phyloP scores from a whole-genome alignment of 2,797 vertebrate genomes.

The Protonibea diacanthus region DNA sequence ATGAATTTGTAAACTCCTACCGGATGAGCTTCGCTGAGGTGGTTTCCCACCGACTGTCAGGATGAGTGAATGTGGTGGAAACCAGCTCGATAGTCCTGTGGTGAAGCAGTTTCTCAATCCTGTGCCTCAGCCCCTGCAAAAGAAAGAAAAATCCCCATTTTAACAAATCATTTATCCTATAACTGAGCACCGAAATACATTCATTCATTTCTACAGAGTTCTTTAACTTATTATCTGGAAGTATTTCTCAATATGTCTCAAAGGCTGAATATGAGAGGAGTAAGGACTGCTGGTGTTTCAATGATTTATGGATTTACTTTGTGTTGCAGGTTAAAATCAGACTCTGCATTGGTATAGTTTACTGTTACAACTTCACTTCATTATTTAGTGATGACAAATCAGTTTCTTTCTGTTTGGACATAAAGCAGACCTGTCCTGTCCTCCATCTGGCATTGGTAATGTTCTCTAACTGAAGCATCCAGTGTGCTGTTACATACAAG shows the following conservation, averaged over 20 bases:
- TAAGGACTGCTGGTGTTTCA: too few species aligned
- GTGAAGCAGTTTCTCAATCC: constrained; percentile 47
- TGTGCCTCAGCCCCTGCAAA: constrained; percentile 46
- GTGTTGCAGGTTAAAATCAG: background rate
- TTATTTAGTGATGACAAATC: background rate
- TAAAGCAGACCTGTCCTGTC: background rate
- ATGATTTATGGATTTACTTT: background rate
- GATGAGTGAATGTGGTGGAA: constrained; percentile 55
- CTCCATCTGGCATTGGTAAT: too few species aligned
- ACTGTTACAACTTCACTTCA: background rate
- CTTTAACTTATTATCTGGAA: too few species aligned
- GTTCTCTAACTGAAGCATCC: background rate
- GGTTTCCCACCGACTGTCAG: constrained; percentile 39
- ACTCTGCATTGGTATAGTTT: background rate
- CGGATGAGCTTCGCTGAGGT: constrained; percentile 41
- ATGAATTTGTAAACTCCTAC: constrained; percentile 45
- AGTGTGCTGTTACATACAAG: background rate
- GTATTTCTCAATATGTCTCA: background rate
- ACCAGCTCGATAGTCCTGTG: constrained; percentile 31
- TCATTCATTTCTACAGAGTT: background rate
- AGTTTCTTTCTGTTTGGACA: background rate
- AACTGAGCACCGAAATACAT: constrained; percentile 8
- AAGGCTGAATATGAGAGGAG: too few species aligned
- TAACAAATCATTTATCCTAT: constrained; percentile 9
- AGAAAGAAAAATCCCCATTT: constrained; percentile 33